Evolutionary conservation across 2,113 vertebrate species (phyloP).

Genomic region (rabbit (Oryctolagus cuniculus)): mOryCun1.1 NC_091439.1:74609001-74609500

Average conservation of each 20-base stretch:
- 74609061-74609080: neutral
- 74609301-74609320: neutral
- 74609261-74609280: neutral
- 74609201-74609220: neutral
- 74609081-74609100: neutral
- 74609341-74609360: neutral
- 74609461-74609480: neutral
- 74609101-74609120: neutral
- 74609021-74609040: neutral
- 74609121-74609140: neutral
- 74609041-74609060: neutral
- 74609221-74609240: neutral
- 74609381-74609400: neutral
- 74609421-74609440: slow-evolving; percentile 25
- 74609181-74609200: neutral
- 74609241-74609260: neutral
- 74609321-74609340: neutral
- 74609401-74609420: neutral
- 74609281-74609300: neutral
- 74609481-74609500: neutral
- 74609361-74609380: neutral
- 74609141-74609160: neutral
- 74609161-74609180: neutral
- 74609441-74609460: neutral
- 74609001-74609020: neutral